phyloP scores from a whole-genome alignment of 2,888 invertebrate genomes.

The Drepana falcataria region DNA sequence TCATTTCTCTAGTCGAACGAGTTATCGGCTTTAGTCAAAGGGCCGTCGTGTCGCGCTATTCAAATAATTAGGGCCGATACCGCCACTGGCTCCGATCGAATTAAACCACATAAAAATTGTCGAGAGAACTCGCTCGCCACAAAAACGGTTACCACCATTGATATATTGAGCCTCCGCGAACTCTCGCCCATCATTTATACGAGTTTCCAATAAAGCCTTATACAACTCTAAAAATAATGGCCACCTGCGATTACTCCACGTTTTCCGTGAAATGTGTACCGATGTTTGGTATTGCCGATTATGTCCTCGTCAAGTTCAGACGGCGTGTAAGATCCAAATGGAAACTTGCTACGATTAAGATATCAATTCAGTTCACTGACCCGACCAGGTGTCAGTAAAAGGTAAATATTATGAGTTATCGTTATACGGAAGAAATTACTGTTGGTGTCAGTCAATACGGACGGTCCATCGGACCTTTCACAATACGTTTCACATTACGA shows the following conservation, averaged over 20 bases:
- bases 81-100: conserved; percentile 57
- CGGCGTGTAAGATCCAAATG: conserved; percentile 42
- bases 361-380: conserved; percentile 48
- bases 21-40: conserved; percentile 67
- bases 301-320: conserved; percentile 46
- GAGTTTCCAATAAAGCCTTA: conserved; percentile 47
- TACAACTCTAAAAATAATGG: conserved; percentile 29
- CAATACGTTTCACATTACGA: conserved; percentile 60
- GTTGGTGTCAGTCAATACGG: conserved; percentile 51
- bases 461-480: conserved; percentile 67
- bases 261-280: conserved; percentile 26
- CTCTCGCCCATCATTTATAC: conserved; percentile 38
- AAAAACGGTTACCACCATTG: conserved; percentile 52
- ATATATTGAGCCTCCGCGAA: conserved; percentile 42
- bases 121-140: conserved; percentile 35
- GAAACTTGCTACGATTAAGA: conserved; percentile 38
- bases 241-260: conserved; percentile 23
- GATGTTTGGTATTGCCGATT: conserved; percentile 37
- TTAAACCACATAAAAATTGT: conserved; percentile 69
- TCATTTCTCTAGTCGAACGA: conserved; percentile 27
- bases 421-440: conserved; percentile 67
- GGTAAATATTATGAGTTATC: conserved; percentile 61
- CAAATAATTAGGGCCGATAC: conserved; percentile 72
- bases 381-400: conserved; percentile 65
- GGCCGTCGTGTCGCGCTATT: conserved; percentile 61